Evolutionary conservation across 2,888 invertebrate genomes (phyloP).

Genomic region (Sinopyrophorus schimmeli): DNA sequence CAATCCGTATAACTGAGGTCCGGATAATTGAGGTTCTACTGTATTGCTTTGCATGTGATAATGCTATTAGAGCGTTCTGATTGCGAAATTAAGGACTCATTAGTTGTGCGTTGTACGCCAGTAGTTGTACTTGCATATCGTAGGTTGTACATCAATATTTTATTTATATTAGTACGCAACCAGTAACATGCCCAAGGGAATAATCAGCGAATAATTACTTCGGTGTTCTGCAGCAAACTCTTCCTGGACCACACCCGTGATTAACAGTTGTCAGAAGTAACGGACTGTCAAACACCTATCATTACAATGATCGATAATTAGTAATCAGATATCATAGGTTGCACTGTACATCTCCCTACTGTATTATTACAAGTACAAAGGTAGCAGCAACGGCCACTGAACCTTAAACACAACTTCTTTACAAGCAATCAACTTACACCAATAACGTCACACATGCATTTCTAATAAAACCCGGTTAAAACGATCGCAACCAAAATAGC

Average conservation of each 20-base stretch:
- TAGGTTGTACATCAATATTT: no score
- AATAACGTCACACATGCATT: constrained; percentile 45
- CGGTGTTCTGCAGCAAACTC: constrained; percentile 20
- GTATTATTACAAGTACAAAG: constrained; percentile 9
- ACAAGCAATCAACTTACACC: constrained; percentile 37
- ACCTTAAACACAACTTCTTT: constrained; percentile 21
- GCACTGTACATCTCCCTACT: background rate
- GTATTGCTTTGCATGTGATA: no score
- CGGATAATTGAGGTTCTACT: no score
- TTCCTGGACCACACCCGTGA: constrained; percentile 30
- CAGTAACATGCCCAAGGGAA: constrained; percentile 24
- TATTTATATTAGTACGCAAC: no score
- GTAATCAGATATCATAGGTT: constrained; percentile 19
- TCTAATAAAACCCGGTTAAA: constrained; percentile 33
- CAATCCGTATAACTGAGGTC: no score
- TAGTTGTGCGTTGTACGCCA: no score
- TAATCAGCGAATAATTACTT: constrained; percentile 30
- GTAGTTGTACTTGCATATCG: no score
- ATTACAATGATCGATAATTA: constrained; percentile 34
- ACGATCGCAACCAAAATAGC: no score
- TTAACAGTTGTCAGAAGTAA: constrained; percentile 33
- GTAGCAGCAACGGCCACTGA: constrained; percentile 25
- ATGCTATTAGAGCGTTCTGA: no score
- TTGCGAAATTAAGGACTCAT: no score
- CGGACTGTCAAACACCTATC: constrained; percentile 31